Evolutionary conservation across 1,140 invertebrate species (phyloP).

Genomic region (Oreohelix idahoensis): DNA sequence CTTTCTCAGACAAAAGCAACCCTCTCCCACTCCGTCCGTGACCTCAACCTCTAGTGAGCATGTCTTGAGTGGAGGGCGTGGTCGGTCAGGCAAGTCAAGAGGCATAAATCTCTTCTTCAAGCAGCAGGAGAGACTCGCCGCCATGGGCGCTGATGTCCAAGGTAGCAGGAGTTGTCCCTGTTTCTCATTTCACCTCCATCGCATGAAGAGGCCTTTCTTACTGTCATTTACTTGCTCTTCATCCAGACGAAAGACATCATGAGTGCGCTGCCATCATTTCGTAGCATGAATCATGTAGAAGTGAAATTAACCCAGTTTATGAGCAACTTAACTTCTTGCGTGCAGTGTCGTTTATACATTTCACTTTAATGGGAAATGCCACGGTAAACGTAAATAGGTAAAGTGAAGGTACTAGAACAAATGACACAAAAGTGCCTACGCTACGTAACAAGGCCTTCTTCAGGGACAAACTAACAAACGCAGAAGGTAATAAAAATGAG

Average conservation of each 20-base stretch:
- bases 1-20: slow-evolving; percentile 34
- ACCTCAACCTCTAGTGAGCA: slow-evolving; percentile 25
- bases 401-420: too few species aligned
- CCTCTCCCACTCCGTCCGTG: slow-evolving; percentile 29
- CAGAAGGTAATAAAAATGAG: too few species aligned
- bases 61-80: slow-evolving; percentile 2
- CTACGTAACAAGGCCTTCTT: too few species aligned
- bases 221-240: not conserved
- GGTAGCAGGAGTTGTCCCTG: slow-evolving; percentile 52
- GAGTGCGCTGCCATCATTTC: not conserved
- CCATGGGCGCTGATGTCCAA: slow-evolving; percentile 60
- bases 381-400: too few species aligned
- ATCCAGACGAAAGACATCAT: not conserved
- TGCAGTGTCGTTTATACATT: too few species aligned
- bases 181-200: slow-evolving; percentile 23
- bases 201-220: slow-evolving; percentile 14
- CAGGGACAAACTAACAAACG: too few species aligned
- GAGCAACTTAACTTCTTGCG: too few species aligned
- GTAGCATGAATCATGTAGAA: not conserved
- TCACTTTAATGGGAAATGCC: too few species aligned
- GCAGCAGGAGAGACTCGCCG: slow-evolving; percentile 61
- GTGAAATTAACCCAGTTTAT: too few species aligned
- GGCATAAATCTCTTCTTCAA: slow-evolving; percentile 64
- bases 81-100: slow-evolving; percentile 45
- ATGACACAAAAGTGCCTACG: too few species aligned